Conservation (phyloP, 1,140 invertebrate genomes). For the Cardiocondyla obscurior region DNA sequence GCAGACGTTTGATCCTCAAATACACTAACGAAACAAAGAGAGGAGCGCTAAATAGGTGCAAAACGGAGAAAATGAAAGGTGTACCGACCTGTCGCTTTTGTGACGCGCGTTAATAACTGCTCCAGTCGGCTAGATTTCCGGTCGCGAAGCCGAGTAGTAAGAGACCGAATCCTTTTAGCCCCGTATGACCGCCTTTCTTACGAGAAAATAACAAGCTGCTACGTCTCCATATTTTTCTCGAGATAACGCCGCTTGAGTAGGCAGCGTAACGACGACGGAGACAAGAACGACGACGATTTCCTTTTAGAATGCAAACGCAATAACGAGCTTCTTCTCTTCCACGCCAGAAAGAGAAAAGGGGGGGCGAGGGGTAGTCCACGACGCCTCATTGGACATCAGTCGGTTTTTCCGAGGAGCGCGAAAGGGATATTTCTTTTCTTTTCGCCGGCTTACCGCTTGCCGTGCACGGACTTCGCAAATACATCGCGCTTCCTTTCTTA, state of each 20-base stretch:
- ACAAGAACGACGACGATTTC: conserved; percentile 43
- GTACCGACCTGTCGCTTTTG: not conserved
- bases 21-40: not conserved
- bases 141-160: not conserved
- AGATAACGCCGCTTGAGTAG: conserved; percentile 37
- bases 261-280: conserved; percentile 53
- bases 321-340: conserved; percentile 54
- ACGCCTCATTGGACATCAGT: conserved; percentile 38
- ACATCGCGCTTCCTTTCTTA: not conserved
- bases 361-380: not conserved
- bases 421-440: conserved; percentile 24
- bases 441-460: conserved; percentile 7
- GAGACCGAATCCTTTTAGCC: conserved; percentile 18
- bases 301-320: conserved; percentile 54
- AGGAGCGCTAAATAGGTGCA: not conserved
- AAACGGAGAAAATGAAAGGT: not conserved
- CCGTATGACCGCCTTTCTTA: not conserved
- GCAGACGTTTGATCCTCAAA: conserved; percentile 5
- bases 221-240: conserved; percentile 25
- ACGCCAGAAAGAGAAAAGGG: not conserved
- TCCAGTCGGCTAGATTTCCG: not conserved
- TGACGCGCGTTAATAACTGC: conserved; percentile 33
- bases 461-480: conserved; percentile 16
- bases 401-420: conserved; percentile 19
- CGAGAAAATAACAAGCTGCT: conserved; percentile 55